phyloP scores from a whole-genome alignment of 2,888 invertebrate species.

The Deilephila elpenor region DNA sequence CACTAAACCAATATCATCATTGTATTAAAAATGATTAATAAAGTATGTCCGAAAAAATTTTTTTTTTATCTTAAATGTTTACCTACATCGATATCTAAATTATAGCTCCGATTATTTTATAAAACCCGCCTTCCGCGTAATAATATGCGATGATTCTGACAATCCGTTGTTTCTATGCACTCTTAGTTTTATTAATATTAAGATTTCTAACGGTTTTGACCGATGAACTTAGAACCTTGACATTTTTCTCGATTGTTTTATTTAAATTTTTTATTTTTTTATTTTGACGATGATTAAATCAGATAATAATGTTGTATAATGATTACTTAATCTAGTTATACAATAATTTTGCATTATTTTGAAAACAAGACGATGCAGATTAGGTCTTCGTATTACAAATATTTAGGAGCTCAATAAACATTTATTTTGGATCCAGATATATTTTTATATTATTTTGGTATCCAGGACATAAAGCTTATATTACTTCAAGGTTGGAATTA shows the following conservation, averaged over 20 bases:
- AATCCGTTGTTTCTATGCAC: slow-evolving; percentile 2
- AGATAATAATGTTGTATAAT: background rate
- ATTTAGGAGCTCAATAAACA: no score
- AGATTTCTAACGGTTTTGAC: background rate
- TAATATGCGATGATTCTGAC: background rate
- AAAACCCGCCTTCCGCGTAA: background rate
- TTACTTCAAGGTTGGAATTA: no score
- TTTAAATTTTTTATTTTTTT: background rate
- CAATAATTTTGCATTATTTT: no score
- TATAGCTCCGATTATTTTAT: background rate
- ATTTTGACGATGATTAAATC: background rate
- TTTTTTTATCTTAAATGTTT: no score
- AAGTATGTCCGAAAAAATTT: no score
- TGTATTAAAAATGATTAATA: no score
- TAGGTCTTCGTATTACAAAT: no score
- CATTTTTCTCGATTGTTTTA: slow-evolving; percentile 17
- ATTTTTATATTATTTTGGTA: no score
- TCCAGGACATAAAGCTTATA: no score
- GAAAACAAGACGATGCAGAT: no score
- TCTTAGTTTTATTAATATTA: background rate
- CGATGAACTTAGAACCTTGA: slow-evolving; percentile 7
- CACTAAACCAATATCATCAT: no score
- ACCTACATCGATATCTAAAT: background rate
- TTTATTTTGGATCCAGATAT: no score
- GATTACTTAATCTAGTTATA: background rate